A percentile compares a stretch with the other conserved stretches of the same genome.
Evolutionary conservation across 2,797 vertebrate species (phyloP).

Genomic region (Geotrypetes seraphini): DNA sequence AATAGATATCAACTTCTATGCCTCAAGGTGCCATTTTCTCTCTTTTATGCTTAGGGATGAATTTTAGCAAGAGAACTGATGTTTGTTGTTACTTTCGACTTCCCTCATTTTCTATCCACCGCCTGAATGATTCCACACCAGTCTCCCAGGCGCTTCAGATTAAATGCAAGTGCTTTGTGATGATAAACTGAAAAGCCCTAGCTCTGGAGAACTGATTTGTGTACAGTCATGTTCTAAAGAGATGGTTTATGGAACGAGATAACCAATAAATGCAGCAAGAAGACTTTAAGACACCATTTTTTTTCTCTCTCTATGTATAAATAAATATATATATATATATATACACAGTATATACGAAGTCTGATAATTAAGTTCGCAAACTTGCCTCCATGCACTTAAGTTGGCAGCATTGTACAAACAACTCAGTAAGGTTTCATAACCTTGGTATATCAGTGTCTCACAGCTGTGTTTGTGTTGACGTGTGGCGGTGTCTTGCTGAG

Average conservation of each 20-base stretch:
- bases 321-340: too few relatives aligned
- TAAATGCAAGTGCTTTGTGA: constrained; percentile 23
- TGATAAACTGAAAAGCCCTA: constrained; percentile 24
- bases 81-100: not conserved
- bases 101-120: not conserved
- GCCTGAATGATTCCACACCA: not conserved
- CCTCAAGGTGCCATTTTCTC: rapidly evolving
- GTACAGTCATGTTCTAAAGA: constrained; percentile 8
- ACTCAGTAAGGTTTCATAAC: too few relatives aligned
- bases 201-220: constrained; percentile 7
- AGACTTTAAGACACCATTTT: too few relatives aligned
- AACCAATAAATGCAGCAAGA: constrained; percentile 4
- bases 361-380: too few relatives aligned
- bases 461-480: too few relatives aligned
- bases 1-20: too few relatives aligned
- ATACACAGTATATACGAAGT: too few relatives aligned
- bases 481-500: too few relatives aligned
- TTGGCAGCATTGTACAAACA: too few relatives aligned
- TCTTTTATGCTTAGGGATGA: not conserved
- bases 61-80: not conserved
- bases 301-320: too few relatives aligned
- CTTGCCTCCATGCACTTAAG: too few relatives aligned
- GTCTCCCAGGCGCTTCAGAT: not conserved
- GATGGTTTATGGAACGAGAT: constrained; percentile 25
- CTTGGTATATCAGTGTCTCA: too few relatives aligned